Evolutionary conservation across 1,140 invertebrate species (phyloP), one percentile per base, ranked within the genome.

Genomic region (Aricia agestis): DNA sequence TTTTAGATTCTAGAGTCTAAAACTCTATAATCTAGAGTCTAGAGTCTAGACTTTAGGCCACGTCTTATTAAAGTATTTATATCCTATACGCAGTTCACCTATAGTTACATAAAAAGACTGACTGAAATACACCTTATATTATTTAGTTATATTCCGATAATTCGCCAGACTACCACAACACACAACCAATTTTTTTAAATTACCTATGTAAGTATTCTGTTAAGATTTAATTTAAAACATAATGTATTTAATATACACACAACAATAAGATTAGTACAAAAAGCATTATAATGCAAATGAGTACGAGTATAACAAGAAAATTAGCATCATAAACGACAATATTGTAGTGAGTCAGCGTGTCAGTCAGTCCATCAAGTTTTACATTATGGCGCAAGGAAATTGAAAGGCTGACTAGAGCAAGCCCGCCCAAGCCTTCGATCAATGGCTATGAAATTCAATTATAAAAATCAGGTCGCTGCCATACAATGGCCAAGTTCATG

Each of bases 311-410:
- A 89, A 85, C 81, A 74, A 85, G 82, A 89, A 86, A 84, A 89
- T 91, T 91, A 87, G 84, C 89, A 91, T 91, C 83, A 80, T 79
- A 82, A 86, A 78, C 87, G 86, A 90, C 86, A 88, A 86, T 89
- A 89, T 86, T 82, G 83, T 82, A 84, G 78, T 91, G 89, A 91
- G 77, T 91, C 87, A 89, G 87, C 89, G 68, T 68, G 78, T 85
- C 82, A 85, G 82, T 79, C 83, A 83, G 82, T 78, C 85, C 81
- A 83, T 90, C 86, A 87, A 78, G 83, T 82, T 79, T 83, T 84
- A 78, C 81, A 87, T 84, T 84, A 82, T 90, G 84, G 85, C 78
- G 85, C 86, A 87, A 88, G 70, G 74, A 68, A 80, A 74, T 77
- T 82, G 84, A 87, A 82, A 87, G 85, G 82, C 82, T 82, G 83